These are phyloP conservation scores for Eupithecia dodoneata DNA, from an alignment of 2,888 invertebrate species.

Conservation along the genomic window DNA sequence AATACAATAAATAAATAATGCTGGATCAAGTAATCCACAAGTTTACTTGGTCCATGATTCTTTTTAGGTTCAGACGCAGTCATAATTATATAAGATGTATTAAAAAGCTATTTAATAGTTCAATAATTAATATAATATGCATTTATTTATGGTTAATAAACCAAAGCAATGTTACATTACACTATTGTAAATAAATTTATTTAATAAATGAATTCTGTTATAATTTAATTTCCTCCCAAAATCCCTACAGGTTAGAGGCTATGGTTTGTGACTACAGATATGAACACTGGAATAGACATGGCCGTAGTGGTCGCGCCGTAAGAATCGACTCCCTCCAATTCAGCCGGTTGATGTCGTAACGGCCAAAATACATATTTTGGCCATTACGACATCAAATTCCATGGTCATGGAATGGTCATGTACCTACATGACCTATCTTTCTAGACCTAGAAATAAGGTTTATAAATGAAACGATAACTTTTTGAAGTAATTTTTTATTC, in stretches of 20 bases:
- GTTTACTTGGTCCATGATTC: not conserved
- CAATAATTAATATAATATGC: not conserved
- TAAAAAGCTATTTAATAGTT: not conserved
- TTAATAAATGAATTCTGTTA: not conserved
- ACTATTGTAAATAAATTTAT: not conserved
- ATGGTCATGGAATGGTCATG: no score
- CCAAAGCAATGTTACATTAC: not conserved
- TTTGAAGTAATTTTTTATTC: not conserved
- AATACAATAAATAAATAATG: not conserved
- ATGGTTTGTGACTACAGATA: no score
- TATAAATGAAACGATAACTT: not conserved
- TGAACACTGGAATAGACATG: no score
- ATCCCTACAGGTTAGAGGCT: no score
- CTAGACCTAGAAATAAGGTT: no score
- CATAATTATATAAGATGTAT: not conserved
- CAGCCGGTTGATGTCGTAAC: no score
- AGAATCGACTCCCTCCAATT: no score
- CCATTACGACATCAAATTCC: no score
- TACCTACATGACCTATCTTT: no score
- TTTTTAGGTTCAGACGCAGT: not conserved
- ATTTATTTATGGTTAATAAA: not conserved
- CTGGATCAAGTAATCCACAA: no score
- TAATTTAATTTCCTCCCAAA: not conserved
- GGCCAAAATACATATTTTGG: no score
- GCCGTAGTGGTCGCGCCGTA: no score